Evolutionary conservation across 2,797 vertebrate species (phyloP).

Genomic region (Oreochromis mossambicus): DNA sequence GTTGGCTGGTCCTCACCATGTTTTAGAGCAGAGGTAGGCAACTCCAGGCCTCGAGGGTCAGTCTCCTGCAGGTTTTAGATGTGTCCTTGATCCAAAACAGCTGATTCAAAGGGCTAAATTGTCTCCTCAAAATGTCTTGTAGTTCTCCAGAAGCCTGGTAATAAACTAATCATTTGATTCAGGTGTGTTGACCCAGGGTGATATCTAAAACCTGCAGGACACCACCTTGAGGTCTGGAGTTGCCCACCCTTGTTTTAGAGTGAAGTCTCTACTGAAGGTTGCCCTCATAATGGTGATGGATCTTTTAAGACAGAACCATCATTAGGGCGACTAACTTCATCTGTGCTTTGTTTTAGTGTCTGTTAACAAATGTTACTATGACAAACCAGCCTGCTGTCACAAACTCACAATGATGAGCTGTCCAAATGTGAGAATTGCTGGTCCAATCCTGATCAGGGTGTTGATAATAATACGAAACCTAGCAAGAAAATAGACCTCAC

Average conservation of each 20-base stretch:
- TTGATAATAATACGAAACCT: conserved; percentile 89
- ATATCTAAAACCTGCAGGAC: rapidly evolving
- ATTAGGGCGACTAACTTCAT: background rate
- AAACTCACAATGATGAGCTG: conserved; percentile 86
- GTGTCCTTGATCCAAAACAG: background rate
- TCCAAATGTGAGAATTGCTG: conserved; percentile 88
- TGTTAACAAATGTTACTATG: background rate
- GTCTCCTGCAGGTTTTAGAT: background rate
- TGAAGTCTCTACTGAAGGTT: background rate
- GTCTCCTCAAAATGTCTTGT: background rate
- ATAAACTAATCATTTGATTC: background rate
- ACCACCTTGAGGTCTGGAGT: background rate
- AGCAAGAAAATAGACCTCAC: background rate
- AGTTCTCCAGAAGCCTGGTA: background rate
- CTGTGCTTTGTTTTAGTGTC: background rate
- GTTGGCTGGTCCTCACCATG: background rate
- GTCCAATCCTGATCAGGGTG: conserved; percentile 88
- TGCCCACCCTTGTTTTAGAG: background rate
- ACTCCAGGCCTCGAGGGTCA: background rate
- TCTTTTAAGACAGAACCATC: background rate
- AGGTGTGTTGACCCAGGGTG: background rate
- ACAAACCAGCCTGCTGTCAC: background rate
- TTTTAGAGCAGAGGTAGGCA: background rate
- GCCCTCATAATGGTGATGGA: background rate
- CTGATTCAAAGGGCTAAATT: background rate